Percentiles rank a stretch among this genome's conserved stretches.
Evolutionary conservation across 2,888 invertebrate genomes (phyloP).

Genomic region (Micoletzkya japonica): DNA sequence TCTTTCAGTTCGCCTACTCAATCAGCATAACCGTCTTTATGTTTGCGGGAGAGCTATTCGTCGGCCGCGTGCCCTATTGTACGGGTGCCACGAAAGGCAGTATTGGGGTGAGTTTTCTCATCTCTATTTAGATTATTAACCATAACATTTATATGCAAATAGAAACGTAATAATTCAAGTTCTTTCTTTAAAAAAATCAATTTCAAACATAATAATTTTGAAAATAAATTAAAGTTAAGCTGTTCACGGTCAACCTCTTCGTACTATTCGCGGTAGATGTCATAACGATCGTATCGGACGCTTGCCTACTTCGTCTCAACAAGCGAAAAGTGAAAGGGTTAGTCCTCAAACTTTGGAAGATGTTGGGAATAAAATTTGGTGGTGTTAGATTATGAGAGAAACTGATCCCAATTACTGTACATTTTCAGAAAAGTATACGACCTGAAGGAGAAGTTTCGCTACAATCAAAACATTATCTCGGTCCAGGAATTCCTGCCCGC

Average conservation of each 20-base stretch:
- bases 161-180: too few species aligned
- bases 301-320: not conserved
- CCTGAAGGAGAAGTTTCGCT: too few species aligned
- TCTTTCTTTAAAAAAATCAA: too few species aligned
- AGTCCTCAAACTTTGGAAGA: too few species aligned
- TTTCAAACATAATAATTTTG: not conserved
- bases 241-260: not conserved
- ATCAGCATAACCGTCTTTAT: not conserved
- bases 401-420: too few species aligned
- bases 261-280: slow-evolving; percentile 3
- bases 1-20: slow-evolving; percentile 2
- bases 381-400: too few species aligned
- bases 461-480: slow-evolving; percentile 12
- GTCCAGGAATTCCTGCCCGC: slow-evolving; percentile 21
- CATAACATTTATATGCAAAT: too few species aligned
- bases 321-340: slow-evolving; percentile 14
- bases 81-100: not conserved
- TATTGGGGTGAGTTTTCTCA: not conserved
- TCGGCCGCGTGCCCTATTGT: slow-evolving; percentile 6
- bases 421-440: too few species aligned
- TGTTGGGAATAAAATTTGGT: too few species aligned
- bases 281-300: not conserved
- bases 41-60: not conserved
- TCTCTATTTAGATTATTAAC: too few species aligned
- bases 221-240: not conserved